Evolutionary conservation across 1,140 invertebrate species (phyloP).

Genomic region (Pachypsylla venusta): DNA sequence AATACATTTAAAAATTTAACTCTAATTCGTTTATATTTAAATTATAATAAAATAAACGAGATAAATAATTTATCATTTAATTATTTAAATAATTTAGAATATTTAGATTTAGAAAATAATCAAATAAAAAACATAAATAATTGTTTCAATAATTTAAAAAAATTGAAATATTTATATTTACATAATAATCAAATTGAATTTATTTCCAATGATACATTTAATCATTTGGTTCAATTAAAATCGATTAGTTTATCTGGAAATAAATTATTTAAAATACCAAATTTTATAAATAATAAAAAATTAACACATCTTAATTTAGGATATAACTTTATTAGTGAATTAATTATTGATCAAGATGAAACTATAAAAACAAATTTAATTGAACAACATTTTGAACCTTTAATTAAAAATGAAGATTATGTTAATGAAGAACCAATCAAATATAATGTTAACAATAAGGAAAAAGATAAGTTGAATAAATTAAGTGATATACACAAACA

Average conservation of each 20-base stretch:
- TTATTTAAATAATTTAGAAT: conserved; percentile 54
- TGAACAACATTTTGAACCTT: conserved; percentile 25
- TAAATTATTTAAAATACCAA: conserved; percentile 52
- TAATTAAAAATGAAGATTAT: not conserved
- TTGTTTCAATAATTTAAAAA: conserved; percentile 44
- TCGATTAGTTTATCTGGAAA: conserved; percentile 68
- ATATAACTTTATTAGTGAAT: conserved; percentile 63
- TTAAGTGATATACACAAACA: no score
- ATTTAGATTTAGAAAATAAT: conserved; percentile 70
- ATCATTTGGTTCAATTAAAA: conserved; percentile 44
- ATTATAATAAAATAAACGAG: conserved; percentile 52
- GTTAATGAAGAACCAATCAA: conserved; percentile 1
- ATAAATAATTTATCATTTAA: conserved; percentile 53
- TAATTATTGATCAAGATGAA: conserved; percentile 52
- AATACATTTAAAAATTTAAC: conserved; percentile 49
- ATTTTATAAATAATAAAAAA: conserved; percentile 47
- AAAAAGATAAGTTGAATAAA: no score
- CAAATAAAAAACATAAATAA: conserved; percentile 47
- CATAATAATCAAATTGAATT: conserved; percentile 58
- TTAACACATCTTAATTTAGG: conserved; percentile 71
- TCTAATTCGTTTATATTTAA: conserved; percentile 56
- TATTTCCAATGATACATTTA: conserved; percentile 38
- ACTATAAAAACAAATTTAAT: conserved; percentile 13
- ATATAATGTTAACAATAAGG: no score
- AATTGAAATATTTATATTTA: conserved; percentile 62